Percentiles rank a stretch among this genome's conserved stretches.
These are phyloP conservation scores for Zaprionus capensis DNA, from an alignment of 1,140 invertebrate species.

Conservation along the genomic window DNA sequence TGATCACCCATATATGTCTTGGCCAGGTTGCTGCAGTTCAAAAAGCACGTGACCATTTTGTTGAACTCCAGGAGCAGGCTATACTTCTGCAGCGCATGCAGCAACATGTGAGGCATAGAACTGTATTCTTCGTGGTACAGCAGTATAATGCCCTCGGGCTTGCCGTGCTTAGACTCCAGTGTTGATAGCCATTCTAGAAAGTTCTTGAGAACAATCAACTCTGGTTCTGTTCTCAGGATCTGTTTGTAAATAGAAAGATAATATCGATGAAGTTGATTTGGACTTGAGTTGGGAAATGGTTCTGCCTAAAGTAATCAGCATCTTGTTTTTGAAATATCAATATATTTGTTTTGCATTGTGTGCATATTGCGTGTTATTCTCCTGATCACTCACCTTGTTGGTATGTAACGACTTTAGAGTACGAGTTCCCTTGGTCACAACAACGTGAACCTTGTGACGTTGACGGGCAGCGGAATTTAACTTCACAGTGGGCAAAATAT, in stretches of 20 bases:
- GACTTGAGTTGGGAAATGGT: too few species aligned
- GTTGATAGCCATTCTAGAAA: conserved; percentile 88
- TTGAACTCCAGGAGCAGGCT: conserved; percentile 89
- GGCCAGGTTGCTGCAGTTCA: conserved; percentile 89
- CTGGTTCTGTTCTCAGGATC: conserved; percentile 85
- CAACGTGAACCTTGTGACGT: conserved; percentile 89
- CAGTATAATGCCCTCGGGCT: conserved; percentile 88
- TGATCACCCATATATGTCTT: conserved; percentile 87
- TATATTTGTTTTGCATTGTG: too few species aligned
- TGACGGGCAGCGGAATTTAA: conserved; percentile 88
- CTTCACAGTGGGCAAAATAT: conserved; percentile 92
- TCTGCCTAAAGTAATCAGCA: too few species aligned
- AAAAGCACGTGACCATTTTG: conserved; percentile 89
- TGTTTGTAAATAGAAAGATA: background rate
- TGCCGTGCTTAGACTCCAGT: conserved; percentile 84
- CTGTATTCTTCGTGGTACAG: conserved; percentile 89
- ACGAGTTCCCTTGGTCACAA: conserved; percentile 89
- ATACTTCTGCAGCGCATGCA: conserved; percentile 89
- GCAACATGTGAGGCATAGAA: conserved; percentile 89
- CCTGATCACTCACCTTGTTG: conserved; percentile 86
- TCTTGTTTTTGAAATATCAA: too few species aligned
- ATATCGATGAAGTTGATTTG: background rate
- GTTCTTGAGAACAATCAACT: conserved; percentile 90
- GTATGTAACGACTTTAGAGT: conserved; percentile 90
- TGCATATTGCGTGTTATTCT: background rate